Conservation (phyloP, 2,797 vertebrate species). For the Hoplostethus atlanticus region DNA sequence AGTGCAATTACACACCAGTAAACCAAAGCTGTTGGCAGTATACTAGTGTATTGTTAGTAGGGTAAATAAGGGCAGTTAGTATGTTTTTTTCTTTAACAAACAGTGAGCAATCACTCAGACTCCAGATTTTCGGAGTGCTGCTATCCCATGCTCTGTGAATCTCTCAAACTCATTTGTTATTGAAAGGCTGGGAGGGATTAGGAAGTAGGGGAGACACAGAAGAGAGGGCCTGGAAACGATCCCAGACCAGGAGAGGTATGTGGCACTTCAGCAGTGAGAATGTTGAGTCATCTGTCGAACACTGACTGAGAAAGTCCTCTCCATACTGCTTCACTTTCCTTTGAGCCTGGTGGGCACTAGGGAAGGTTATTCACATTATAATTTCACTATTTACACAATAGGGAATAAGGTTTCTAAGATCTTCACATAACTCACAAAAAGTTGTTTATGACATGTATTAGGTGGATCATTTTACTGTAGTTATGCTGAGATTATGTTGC, state of each 20-base stretch:
- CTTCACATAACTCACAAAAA: not conserved
- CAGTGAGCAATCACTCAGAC: too few relatives aligned
- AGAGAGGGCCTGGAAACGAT: not conserved
- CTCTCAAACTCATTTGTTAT: too few relatives aligned
- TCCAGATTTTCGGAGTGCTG: too few relatives aligned
- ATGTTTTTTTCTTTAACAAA: not conserved
- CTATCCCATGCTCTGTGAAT: too few relatives aligned
- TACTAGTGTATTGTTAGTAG: slow-evolving; percentile 11
- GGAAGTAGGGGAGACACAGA: not conserved
- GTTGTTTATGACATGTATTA: not conserved
- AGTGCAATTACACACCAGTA: slow-evolving; percentile 22
- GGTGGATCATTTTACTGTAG: not conserved
- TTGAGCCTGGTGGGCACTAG: not conserved
- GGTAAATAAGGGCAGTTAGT: slow-evolving; percentile 1
- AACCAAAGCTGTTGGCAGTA: slow-evolving; percentile 15
- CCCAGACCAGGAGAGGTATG: too few relatives aligned
- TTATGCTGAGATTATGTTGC: not conserved
- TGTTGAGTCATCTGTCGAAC: too few relatives aligned
- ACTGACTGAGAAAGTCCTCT: not conserved
- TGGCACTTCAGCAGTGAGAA: too few relatives aligned
- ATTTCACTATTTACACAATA: too few relatives aligned
- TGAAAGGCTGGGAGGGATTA: not conserved
- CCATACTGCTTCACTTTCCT: not conserved
- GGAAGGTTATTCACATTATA: not conserved
- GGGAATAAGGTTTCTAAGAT: not conserved